phyloP scores from a whole-genome alignment of 2,888 invertebrate genomes.

The Microctonus aethiopoides region DNA sequence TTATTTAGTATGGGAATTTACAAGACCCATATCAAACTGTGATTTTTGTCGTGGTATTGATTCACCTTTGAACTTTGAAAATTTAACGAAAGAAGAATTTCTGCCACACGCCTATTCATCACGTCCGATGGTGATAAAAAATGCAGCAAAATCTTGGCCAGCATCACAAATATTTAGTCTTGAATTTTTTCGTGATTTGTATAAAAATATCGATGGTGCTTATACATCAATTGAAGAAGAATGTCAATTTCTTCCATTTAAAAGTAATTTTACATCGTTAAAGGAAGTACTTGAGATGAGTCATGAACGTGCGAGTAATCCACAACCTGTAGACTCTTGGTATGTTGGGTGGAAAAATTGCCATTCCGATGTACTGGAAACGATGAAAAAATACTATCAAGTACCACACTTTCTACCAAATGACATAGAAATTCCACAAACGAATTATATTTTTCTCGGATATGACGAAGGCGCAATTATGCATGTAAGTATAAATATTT shows the following conservation, averaged over 20 bases:
- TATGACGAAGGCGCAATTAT: slow-evolving; percentile 90
- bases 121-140: slow-evolving; percentile 82
- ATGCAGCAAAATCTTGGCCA: slow-evolving; percentile 81
- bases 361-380: slow-evolving; percentile 80
- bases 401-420: slow-evolving; percentile 87
- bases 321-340: slow-evolving; percentile 78
- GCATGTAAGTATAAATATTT: slow-evolving; percentile 76
- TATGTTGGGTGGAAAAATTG: slow-evolving; percentile 95
- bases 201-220: slow-evolving; percentile 76
- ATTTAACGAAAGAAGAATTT: slow-evolving; percentile 78
- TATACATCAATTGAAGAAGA: slow-evolving; percentile 81
- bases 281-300: slow-evolving; percentile 84
- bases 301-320: slow-evolving; percentile 73
- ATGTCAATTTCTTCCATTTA: slow-evolving; percentile 89
- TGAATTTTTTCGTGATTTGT: slow-evolving; percentile 77
- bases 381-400: slow-evolving; percentile 81
- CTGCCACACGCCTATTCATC: slow-evolving; percentile 80
- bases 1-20: slow-evolving; percentile 88
- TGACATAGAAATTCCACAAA: slow-evolving; percentile 88
- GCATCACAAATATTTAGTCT: slow-evolving; percentile 77
- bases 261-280: slow-evolving; percentile 81
- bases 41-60: slow-evolving; percentile 79
- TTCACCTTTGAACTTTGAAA: slow-evolving; percentile 76
- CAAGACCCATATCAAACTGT: slow-evolving; percentile 85
- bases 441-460: slow-evolving; percentile 93